phyloP scores from a whole-genome alignment of 2,113 vertebrate species.

The Cinclus cinclus region DNA sequence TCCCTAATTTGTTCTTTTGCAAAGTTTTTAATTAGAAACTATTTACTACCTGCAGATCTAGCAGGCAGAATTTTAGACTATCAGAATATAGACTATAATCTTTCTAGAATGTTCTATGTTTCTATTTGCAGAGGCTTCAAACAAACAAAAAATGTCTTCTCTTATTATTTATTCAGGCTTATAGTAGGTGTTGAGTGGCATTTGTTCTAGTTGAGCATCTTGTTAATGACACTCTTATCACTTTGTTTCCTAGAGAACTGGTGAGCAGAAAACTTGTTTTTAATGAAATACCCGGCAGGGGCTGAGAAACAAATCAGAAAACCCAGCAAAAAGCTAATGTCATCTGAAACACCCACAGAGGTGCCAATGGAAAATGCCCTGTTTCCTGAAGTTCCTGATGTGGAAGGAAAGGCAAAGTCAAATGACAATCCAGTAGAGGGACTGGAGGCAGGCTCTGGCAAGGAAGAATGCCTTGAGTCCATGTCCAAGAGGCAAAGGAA shows the following conservation, averaged over 20 bases:
- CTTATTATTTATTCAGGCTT: background rate
- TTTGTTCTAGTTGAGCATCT: background rate
- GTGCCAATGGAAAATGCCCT: background rate
- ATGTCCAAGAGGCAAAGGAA: constrained; percentile 92
- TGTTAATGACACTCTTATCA: background rate
- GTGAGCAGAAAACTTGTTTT: background rate
- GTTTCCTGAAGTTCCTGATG: background rate
- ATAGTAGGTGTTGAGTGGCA: background rate
- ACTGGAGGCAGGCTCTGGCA: background rate
- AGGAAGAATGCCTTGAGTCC: constrained; percentile 2
- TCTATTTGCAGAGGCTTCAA: background rate
- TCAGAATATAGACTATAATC: background rate
- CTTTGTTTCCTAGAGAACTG: background rate
- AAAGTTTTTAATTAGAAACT: background rate
- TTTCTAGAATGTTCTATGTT: background rate
- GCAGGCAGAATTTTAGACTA: background rate
- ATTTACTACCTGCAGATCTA: background rate
- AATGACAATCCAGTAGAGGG: background rate
- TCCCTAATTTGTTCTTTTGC: background rate
- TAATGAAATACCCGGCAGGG: background rate
- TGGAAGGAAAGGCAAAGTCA: background rate
- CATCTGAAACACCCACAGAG: constrained; percentile 6
- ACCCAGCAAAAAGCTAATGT: constrained; percentile 27
- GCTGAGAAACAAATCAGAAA: background rate
- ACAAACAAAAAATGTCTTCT: background rate